A percentile compares a stretch with the other conserved stretches of the same genome.
phyloP scores from a whole-genome alignment of 2,888 invertebrate species.

The Harpalus rubripes region DNA sequence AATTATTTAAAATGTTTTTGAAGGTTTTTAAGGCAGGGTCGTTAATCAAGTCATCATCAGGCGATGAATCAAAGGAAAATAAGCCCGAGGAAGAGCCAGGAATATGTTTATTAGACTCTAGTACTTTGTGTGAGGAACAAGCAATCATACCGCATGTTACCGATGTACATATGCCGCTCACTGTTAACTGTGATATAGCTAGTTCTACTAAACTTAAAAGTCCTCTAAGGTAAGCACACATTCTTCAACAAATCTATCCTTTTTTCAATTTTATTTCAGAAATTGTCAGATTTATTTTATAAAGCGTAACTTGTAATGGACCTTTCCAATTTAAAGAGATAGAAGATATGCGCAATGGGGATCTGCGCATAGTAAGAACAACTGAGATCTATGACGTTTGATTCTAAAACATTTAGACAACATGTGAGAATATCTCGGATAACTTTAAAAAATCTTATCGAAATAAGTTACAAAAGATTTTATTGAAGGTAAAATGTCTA shows the following conservation, averaged over 20 bases:
- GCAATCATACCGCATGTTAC: conserved; percentile 53
- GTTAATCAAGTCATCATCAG: conserved; percentile 70
- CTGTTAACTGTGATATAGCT: conserved; percentile 74
- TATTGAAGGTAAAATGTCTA: too few relatives aligned
- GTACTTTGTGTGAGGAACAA: conserved; percentile 61
- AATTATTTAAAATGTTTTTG: conserved; percentile 52
- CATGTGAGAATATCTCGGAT: too few relatives aligned
- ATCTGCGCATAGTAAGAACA: too few relatives aligned
- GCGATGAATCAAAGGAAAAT: conserved; percentile 74
- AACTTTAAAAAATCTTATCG: too few relatives aligned
- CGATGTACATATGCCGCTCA: conserved; percentile 71
- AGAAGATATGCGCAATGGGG: too few relatives aligned
- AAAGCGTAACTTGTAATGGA: too few relatives aligned
- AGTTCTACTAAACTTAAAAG: conserved; percentile 69
- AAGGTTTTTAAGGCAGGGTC: conserved; percentile 68
- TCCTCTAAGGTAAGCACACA: conserved; percentile 70
- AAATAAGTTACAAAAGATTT: too few relatives aligned
- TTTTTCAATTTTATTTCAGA: too few relatives aligned
- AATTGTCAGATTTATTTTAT: too few relatives aligned
- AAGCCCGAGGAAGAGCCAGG: conserved; percentile 67
- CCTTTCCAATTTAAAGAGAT: too few relatives aligned
- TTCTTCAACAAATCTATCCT: conserved; percentile 55
- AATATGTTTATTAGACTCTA: conserved; percentile 40
- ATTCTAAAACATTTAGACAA: too few relatives aligned
- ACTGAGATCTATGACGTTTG: too few relatives aligned